A percentile compares a stretch with the other conserved stretches of the same genome.
Conservation (phyloP, 2,888 invertebrate species). For the Acleris emargana region DNA sequence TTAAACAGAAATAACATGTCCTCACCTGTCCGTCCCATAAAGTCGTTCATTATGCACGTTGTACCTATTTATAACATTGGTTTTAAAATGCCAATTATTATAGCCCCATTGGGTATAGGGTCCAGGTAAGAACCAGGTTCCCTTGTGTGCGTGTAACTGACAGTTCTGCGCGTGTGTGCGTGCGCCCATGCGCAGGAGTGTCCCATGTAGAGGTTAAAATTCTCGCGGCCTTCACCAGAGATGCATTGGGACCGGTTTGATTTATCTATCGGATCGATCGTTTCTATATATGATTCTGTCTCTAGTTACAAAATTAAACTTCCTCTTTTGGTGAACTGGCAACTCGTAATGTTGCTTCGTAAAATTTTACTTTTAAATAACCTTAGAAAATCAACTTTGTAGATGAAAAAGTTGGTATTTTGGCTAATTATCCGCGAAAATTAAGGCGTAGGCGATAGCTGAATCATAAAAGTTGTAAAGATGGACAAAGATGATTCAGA, state of each 20-base stretch:
- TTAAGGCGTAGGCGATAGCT: conserved; percentile 19
- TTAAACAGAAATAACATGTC: conserved; percentile 33
- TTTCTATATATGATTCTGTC: conserved; percentile 43
- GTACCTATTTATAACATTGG: conserved; percentile 57
- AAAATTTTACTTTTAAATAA: no score
- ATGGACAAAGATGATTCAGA: conserved; percentile 31
- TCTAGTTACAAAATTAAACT: conserved; percentile 18
- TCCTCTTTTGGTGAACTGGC: conserved; percentile 2
- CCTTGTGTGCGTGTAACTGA: conserved; percentile 51
- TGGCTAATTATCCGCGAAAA: conserved; percentile 10
- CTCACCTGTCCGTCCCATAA: conserved; percentile 49
- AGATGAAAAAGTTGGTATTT: background rate
- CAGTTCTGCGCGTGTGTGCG: conserved; percentile 57
- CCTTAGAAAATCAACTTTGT: no score
- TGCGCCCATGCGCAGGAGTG: conserved; percentile 66
- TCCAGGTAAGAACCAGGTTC: conserved; percentile 67
- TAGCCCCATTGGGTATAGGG: conserved; percentile 29
- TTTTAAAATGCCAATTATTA: conserved; percentile 58
- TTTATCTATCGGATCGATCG: conserved; percentile 58
- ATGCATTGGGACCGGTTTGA: conserved; percentile 73
- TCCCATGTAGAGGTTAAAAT: conserved; percentile 69
- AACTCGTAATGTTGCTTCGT: no score
- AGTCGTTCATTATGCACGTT: conserved; percentile 38
- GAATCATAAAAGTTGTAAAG: conserved; percentile 22
- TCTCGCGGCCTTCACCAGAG: conserved; percentile 81